Evolutionary conservation across 1,140 invertebrate genomes (phyloP), one percentile per base, ranked within the genome.

Genomic region (Lordiphosa stackelbergi): DNA sequence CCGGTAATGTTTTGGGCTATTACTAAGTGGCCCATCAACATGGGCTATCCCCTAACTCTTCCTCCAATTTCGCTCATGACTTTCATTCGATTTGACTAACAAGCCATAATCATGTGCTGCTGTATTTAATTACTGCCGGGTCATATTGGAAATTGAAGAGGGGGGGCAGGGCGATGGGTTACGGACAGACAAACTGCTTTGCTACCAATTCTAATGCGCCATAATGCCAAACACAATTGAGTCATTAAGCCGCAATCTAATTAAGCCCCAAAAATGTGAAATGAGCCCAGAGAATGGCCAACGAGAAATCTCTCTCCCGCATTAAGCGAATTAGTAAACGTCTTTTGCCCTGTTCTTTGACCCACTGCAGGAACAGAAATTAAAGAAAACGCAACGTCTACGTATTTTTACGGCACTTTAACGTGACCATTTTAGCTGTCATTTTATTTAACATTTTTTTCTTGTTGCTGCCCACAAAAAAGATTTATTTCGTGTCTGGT

Each of bases 201-300:
- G 55, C 36, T 47, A 31, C 42, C 61, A 66, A 58, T 63, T 63
- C 68, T 53, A 68, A 63, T 58, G 59, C 68, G 48, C 64, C 64
- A 57, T 68, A 68, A 71, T 70, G 54, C 54, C 75, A 71, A 83
- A 79, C 77, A 79, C 75, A 79, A 79, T 79, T 79, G 75, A 79
- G 75, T 79, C 75, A 79, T 81, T 79, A 79, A 71, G 75, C 77
- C 75, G 66, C 77, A 79, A 75, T 79, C 75, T 79, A 79, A 79
- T 79, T 79, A 79, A 79, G 75, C 71, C 75, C 43, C 58, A 70
- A 79, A 79, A 79, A 81, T 81, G 74, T 79, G 66, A 81, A 66
- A 56, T 69, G 56, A 61, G 37, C 54, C 59, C 62, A 22, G 37
- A 47, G 53, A 56, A 77, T 43, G 53, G 11, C 46, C 35, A 51